Evolutionary conservation across 2,113 vertebrate genomes (phyloP).

Genomic region (Brachionichthys hirsutus): DNA sequence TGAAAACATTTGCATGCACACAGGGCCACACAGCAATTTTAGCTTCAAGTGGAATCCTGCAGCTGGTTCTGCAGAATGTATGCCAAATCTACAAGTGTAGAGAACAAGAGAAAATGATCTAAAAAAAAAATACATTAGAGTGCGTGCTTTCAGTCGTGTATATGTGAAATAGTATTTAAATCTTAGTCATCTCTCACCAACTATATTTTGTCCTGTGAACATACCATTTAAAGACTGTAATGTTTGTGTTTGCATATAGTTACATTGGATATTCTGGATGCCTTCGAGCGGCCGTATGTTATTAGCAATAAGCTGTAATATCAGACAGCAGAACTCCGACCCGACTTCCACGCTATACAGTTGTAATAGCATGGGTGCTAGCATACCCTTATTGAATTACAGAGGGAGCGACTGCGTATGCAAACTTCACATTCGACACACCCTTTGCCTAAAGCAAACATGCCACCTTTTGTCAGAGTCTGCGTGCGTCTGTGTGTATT

Average conservation of each 20-base stretch:
- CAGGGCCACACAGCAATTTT: conserved; percentile 34
- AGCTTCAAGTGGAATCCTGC: conserved; percentile 49
- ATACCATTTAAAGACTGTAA: conserved; percentile 57
- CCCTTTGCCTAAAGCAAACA: conserved; percentile 71
- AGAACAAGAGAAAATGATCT: conserved; percentile 31
- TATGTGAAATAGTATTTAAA: conserved; percentile 51
- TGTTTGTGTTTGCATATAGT: conserved; percentile 59
- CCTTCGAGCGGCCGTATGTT: conserved; percentile 49
- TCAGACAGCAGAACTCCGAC: conserved; percentile 61
- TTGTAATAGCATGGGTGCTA: conserved; percentile 72
- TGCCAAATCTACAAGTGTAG: conserved; percentile 64
- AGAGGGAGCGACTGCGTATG: conserved; percentile 54
- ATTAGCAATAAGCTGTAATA: conserved; percentile 73
- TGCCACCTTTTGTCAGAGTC: conserved; percentile 27
- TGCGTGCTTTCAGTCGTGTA: conserved; percentile 47
- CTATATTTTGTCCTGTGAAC: conserved; percentile 50
- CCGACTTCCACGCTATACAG: conserved; percentile 62
- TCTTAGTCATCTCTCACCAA: conserved; percentile 30
- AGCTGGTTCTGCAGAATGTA: conserved; percentile 73
- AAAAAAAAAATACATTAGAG: conserved; percentile 1
- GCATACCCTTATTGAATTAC: conserved; percentile 49
- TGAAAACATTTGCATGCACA: conserved; percentile 61
- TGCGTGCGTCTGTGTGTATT: conserved; percentile 4
- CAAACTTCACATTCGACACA: conserved; percentile 63
- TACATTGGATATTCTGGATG: conserved; percentile 51